phyloP scores from a whole-genome alignment of 2,888 invertebrate genomes.

The Steinernema carpocapsae region DNA sequence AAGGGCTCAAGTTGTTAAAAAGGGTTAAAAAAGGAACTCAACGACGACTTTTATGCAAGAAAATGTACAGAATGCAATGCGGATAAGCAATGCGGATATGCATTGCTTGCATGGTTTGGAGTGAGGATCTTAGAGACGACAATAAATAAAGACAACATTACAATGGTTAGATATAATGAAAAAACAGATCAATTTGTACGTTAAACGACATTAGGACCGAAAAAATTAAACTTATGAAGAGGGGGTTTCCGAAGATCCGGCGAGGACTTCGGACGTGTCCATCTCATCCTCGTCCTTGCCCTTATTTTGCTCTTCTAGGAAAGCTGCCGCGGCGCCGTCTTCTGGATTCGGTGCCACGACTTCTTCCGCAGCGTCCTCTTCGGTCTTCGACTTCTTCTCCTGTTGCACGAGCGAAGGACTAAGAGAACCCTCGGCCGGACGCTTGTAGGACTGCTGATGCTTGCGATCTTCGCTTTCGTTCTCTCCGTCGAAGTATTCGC shows the following conservation, averaged over 20 bases:
- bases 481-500: slow-evolving; percentile 45
- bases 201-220: neutral
- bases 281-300: neutral
- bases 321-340: slow-evolving; percentile 1
- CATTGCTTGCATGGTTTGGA: too few species aligned
- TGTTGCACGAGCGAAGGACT: slow-evolving; percentile 36
- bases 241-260: too few species aligned
- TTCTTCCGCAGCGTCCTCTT: neutral
- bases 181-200: neutral
- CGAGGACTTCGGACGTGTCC: neutral
- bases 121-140: slow-evolving; percentile 10
- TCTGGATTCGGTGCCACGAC: neutral
- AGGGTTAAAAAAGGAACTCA: too few species aligned
- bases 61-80: too few species aligned
- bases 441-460: slow-evolving; percentile 71
- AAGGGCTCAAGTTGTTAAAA: slow-evolving; percentile 64
- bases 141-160: neutral
- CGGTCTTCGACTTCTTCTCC: slow-evolving; percentile 42
- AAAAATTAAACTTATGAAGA: neutral
- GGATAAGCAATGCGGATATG: too few species aligned
- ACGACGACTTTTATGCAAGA: too few species aligned
- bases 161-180: neutral
- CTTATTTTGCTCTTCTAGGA: neutral
- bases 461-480: slow-evolving; percentile 80
- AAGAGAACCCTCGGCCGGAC: slow-evolving; percentile 43